Percentiles rank a stretch among this genome's conserved stretches.
Evolutionary conservation across 2,797 vertebrate species (phyloP).

Genomic region (Microtus obscurus): DNA sequence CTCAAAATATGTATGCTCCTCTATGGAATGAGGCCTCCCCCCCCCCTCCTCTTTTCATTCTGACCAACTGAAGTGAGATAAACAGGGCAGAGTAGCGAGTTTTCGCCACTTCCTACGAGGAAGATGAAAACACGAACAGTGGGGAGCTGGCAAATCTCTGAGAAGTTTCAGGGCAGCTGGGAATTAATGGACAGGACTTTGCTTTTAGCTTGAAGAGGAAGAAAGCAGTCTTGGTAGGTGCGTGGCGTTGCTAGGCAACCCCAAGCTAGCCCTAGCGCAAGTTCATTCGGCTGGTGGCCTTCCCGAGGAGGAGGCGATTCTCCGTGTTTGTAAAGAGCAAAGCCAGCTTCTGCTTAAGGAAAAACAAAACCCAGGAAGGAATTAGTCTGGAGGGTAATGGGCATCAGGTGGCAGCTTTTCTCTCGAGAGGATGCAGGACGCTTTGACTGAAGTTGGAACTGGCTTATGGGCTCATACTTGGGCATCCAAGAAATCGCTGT

Average conservation of each 20-base stretch:
- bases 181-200: conserved; percentile 90
- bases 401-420: conserved; percentile 63
- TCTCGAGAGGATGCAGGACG: conserved; percentile 56
- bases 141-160: conserved; percentile 86
- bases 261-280: conserved; percentile 79
- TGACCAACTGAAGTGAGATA: conserved; percentile 81
- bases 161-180: conserved; percentile 88
- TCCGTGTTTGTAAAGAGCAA: conserved; percentile 81
- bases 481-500: background rate
- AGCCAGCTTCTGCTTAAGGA: conserved; percentile 80
- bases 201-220: conserved; percentile 86
- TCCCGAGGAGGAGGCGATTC: conserved; percentile 80
- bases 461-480: conserved; percentile 35
- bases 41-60: background rate
- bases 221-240: conserved; percentile 82
- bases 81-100: conserved; percentile 84
- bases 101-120: conserved; percentile 84
- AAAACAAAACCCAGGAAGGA: conserved; percentile 80
- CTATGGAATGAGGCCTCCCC: background rate
- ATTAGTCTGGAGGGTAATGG: conserved; percentile 79
- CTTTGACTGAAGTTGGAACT: conserved; percentile 7
- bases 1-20: conserved; percentile 65
- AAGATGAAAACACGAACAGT: conserved; percentile 88
- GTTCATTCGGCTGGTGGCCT: conserved; percentile 85
- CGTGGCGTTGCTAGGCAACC: conserved; percentile 89